Percentiles rank a stretch among this genome's conserved stretches.
These are phyloP conservation scores for Camarhynchus parvulus DNA, from an alignment of 2,113 vertebrate genomes.

Conservation along the genomic window DNA sequence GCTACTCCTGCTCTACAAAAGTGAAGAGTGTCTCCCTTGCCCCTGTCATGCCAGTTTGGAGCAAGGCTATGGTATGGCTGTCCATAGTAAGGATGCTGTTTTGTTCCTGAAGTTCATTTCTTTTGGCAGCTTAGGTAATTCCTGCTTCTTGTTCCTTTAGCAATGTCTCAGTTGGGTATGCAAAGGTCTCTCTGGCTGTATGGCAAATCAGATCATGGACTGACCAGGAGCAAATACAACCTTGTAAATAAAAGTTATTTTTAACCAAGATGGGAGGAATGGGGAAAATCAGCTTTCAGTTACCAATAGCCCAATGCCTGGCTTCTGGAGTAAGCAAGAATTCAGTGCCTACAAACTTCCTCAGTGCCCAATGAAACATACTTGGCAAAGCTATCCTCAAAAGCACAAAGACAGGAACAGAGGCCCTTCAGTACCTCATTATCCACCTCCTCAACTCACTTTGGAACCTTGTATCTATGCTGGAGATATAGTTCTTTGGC, in stretches of 20 bases:
- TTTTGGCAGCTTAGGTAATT: not conserved
- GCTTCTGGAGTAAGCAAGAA: not conserved
- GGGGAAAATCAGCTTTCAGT: not conserved
- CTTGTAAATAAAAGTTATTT: not conserved
- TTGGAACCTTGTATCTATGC: not conserved
- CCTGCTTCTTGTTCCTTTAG: not conserved
- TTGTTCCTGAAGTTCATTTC: not conserved
- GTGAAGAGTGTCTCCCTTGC: not conserved
- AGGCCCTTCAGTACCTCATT: not conserved
- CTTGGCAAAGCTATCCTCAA: not conserved
- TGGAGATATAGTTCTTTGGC: not conserved
- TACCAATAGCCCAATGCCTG: not conserved
- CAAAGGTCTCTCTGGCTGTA: not conserved
- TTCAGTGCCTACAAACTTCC: not conserved
- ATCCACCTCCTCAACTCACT: not conserved
- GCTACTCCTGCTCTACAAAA: not conserved
- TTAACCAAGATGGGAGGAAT: not conserved
- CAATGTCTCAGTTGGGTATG: not conserved
- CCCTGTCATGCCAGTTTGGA: not conserved
- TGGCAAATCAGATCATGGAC: not conserved
- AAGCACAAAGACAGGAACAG: not conserved
- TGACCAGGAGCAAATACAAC: not conserved
- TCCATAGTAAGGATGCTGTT: fast-evolving
- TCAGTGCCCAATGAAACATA: not conserved
- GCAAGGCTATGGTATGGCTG: not conserved